phyloP scores from a whole-genome alignment of 1,140 invertebrate species.

The Drosophila tristis region DNA sequence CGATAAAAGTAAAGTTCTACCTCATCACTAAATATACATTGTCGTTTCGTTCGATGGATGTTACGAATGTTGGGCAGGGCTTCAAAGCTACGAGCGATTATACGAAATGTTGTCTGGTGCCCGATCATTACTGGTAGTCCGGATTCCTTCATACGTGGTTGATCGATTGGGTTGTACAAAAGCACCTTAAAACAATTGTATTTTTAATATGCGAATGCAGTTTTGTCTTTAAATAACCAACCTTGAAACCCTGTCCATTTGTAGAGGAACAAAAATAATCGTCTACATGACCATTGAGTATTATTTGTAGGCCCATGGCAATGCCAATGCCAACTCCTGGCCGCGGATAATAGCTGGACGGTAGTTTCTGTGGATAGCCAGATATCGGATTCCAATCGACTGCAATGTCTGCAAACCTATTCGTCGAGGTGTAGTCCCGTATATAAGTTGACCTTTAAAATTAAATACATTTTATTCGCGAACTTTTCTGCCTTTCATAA shows the following conservation, averaged over 20 bases:
- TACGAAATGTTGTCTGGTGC: constrained; percentile 61
- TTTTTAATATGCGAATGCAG: not conserved
- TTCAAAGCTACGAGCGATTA: constrained; percentile 61
- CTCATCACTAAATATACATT: constrained; percentile 77
- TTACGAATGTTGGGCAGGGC: constrained; percentile 47
- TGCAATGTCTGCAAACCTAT: constrained; percentile 64
- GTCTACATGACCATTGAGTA: constrained; percentile 88
- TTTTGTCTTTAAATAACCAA: not conserved
- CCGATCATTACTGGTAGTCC: constrained; percentile 68
- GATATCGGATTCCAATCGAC: constrained; percentile 87
- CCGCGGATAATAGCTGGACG: constrained; percentile 61
- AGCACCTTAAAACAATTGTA: constrained; percentile 42
- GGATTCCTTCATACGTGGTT: constrained; percentile 70
- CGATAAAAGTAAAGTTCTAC: constrained; percentile 63
- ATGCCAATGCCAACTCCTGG: constrained; percentile 86
- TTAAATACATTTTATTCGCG: constrained; percentile 54
- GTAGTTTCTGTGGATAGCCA: constrained; percentile 62
- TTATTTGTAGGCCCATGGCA: constrained; percentile 88
- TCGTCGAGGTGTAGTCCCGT: constrained; percentile 62
- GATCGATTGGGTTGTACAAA: constrained; percentile 77
- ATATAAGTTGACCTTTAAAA: constrained; percentile 35
- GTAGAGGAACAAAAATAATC: constrained; percentile 92
- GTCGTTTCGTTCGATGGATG: constrained; percentile 57
- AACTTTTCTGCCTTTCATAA: constrained; percentile 29
- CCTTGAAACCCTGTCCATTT: constrained; percentile 91